Evolutionary conservation across 2,113 vertebrate species (phyloP).

Genomic region (Plecturocebus donacophilus): DNA sequence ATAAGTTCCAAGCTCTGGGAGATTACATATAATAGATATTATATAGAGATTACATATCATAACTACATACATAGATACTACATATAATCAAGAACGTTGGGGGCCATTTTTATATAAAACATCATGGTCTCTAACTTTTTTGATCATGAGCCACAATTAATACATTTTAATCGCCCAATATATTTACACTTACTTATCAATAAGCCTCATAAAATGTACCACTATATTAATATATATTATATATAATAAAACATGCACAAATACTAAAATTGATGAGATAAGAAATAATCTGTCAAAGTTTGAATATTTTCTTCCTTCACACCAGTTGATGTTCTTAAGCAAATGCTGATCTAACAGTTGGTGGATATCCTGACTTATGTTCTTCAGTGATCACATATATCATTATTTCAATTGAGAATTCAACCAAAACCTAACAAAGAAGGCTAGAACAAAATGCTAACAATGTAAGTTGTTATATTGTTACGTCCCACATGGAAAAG

Average conservation of each 20-base stretch:
- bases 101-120: neutral
- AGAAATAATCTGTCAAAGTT: neutral
- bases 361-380: neutral
- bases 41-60: neutral
- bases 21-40: neutral
- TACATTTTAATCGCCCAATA: neutral
- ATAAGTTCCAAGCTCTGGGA: neutral
- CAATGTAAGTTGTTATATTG: constrained; percentile 6
- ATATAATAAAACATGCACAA: neutral
- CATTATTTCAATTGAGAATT: constrained; percentile 47
- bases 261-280: neutral
- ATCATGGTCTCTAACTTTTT: neutral
- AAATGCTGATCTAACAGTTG: neutral
- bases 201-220: neutral
- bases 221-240: neutral
- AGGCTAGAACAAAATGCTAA: constrained; percentile 51
- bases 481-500: constrained; percentile 54
- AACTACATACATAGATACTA: too few relatives aligned
- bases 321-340: neutral
- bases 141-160: neutral
- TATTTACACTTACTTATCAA: neutral
- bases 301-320: neutral
- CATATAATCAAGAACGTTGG: neutral
- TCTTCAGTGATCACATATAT: neutral
- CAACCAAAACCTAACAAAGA: constrained; percentile 45